Percentiles rank a stretch among this genome's conserved stretches.
Conservation (phyloP, 2,888 invertebrate species). For the Pseudoips prasinana region DNA sequence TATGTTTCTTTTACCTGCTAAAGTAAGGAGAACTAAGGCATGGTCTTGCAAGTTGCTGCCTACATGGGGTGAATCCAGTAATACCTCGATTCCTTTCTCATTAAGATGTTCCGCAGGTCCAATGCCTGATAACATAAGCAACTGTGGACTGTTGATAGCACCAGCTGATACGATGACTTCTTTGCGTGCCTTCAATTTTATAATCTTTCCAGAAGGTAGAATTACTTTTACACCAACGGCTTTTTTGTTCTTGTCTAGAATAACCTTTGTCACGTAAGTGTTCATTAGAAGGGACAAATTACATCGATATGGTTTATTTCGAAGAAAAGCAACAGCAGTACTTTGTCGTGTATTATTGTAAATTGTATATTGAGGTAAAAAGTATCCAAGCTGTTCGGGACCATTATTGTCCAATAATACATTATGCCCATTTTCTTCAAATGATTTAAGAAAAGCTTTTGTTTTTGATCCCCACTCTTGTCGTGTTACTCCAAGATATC, state of each 20-base stretch:
- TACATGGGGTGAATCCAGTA: conserved; percentile 44
- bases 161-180: conserved; percentile 59
- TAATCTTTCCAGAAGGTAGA: conserved; percentile 24
- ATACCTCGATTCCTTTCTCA: conserved; percentile 36
- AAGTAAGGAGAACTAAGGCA: conserved; percentile 25
- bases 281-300: conserved; percentile 49
- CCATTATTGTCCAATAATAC: conserved; percentile 41
- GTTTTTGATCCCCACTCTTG: neutral
- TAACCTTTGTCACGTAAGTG: conserved; percentile 42
- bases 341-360: conserved; percentile 42
- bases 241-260: conserved; percentile 34
- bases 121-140: conserved; percentile 60
- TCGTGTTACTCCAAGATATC: neutral
- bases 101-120: conserved; percentile 49
- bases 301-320: conserved; percentile 26
- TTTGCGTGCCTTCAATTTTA: conserved; percentile 35
- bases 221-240: conserved; percentile 47
- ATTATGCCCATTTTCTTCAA: conserved; percentile 38
- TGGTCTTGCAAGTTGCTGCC: conserved; percentile 52
- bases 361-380: conserved; percentile 34
- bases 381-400: conserved; percentile 41
- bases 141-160: conserved; percentile 51
- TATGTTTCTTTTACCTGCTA: conserved; percentile 28
- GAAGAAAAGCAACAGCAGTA: conserved; percentile 41
- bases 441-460: conserved; percentile 20